Base-by-base conservation (phyloP, 2,113 vertebrate genomes). In the Choloepus hoffmanni region DNA sequence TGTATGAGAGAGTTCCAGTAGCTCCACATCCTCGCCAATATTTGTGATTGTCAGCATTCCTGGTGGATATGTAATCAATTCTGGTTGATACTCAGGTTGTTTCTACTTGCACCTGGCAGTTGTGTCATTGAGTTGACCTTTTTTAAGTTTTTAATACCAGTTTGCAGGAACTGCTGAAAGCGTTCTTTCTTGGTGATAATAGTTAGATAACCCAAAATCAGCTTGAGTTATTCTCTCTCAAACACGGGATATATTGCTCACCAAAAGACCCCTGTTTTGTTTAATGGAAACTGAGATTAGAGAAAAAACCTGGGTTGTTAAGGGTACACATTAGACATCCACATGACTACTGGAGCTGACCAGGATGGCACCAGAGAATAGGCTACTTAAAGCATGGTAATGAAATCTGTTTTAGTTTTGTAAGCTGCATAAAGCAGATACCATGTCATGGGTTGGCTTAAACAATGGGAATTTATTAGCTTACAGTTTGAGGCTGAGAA, bases 161-260 rank as follows among this genome's bases (percentile, higher is more conserved):
- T 7, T 26, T n/a, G 70, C 14, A 77, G 50, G 63, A 92, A 74
- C 79, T 93, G n/a, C 62, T 53, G 18, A 89, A 85, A 90, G 30
- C 33, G 62, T 85, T 88, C 43, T 79, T 92, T 95, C 58, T 88
- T 81, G 53, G 26, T 90, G 70, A 58, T 90, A 86, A 63, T 68
- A 82, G n/a, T 94, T 81, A 85, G 40, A 77, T 77, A 90, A 73
- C 68, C 28, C 23, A 90, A 79, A 68, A 70, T 74, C 74, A 86
- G 5, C 58, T 79, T 89, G 85, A 76, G 40, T 82, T 73, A 78
- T 48, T 91, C 73, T 89, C 93, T 95, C 72, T 96, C 30, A 83
- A 77, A 58, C 40, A 76, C 48, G 13, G n/a, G 62, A 58, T 68
- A 45, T n/a, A 63, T 50, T 63, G n/a, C 82, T 95, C n/a, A 83